Conservation (phyloP, 2,113 vertebrate genomes). For the Chunga burmeisteri region DNA sequence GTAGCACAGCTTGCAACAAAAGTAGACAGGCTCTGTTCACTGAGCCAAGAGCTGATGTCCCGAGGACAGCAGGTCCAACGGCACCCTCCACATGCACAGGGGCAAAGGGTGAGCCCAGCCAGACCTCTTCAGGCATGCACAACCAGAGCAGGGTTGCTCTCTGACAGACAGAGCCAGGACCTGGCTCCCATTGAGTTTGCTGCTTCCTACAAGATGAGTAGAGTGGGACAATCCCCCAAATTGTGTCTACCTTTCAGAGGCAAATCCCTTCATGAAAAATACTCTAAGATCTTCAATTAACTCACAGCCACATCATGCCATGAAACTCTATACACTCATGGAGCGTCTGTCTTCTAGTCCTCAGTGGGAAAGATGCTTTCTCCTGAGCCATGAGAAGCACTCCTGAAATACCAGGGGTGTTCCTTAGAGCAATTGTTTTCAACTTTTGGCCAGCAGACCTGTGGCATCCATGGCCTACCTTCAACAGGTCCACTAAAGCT, state of each 20-base stretch:
- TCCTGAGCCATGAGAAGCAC: background rate
- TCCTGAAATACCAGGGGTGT: background rate
- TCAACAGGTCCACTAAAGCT: background rate
- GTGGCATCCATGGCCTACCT: background rate
- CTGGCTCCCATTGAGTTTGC: background rate
- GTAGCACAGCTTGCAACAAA: background rate
- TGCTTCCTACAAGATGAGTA: background rate
- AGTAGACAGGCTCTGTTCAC: background rate
- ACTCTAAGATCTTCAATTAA: background rate
- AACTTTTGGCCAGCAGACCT: background rate
- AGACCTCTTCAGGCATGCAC: background rate
- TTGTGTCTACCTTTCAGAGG: background rate
- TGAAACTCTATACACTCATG: background rate
- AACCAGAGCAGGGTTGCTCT: background rate
- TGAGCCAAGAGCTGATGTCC: background rate
- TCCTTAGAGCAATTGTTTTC: background rate
- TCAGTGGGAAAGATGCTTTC: background rate
- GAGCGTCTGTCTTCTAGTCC: background rate
- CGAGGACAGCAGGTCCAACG: background rate
- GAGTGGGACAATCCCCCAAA: background rate
- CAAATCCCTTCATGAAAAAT: background rate
- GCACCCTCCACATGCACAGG: background rate
- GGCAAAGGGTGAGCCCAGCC: fast-evolving
- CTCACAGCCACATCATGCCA: background rate
- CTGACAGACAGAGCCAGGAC: background rate